A percentile compares a stretch with the other conserved stretches of the same genome.
phyloP scores from a whole-genome alignment of 2,797 vertebrate genomes.

The Acanthopagrus latus region DNA sequence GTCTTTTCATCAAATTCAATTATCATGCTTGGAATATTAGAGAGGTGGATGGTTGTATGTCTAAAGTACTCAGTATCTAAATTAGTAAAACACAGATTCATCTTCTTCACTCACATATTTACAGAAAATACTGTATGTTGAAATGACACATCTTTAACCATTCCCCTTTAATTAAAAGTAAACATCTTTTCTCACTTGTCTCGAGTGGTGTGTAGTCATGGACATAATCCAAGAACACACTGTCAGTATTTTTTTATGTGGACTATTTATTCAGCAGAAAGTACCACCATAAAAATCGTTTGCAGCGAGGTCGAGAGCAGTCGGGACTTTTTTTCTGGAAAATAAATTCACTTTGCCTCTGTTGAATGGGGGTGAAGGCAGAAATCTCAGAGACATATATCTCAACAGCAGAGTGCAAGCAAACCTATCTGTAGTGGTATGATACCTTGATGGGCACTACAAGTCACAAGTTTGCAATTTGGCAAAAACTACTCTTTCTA shows the following conservation, averaged over 20 bases:
- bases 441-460: too few species aligned
- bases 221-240: not conserved
- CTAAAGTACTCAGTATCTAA: not conserved
- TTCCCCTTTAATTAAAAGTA: not conserved
- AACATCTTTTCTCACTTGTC: not conserved
- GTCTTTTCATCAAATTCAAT: not conserved
- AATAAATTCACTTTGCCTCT: not conserved
- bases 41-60: not conserved
- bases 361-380: not conserved
- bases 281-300: conserved; percentile 3
- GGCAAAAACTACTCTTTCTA: not conserved
- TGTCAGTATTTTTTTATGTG: conserved; percentile 14
- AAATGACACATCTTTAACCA: not conserved
- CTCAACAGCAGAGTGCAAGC: not conserved
- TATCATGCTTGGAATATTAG: not conserved
- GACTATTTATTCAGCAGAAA: conserved; percentile 7
- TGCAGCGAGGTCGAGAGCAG: not conserved
- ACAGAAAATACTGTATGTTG: not conserved
- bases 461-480: not conserved
- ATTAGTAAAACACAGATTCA: not conserved
- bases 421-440: not conserved
- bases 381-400: not conserved
- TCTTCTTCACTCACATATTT: not conserved
- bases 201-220: not conserved
- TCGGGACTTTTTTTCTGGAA: not conserved